Conservation (phyloP, 2,888 invertebrate species). For the Julus scanicus region DNA sequence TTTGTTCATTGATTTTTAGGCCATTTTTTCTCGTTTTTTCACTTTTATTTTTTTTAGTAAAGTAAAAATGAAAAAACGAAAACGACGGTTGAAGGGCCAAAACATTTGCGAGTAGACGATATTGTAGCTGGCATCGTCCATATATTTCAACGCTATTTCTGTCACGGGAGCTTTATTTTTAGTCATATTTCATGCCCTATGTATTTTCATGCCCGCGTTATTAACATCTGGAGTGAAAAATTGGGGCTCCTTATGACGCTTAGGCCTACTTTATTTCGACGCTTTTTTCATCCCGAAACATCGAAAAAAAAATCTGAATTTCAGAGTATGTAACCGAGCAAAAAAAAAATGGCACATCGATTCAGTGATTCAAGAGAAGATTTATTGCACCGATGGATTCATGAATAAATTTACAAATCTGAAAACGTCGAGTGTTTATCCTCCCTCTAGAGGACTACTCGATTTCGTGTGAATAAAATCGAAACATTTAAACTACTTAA, state of each 20-base stretch:
- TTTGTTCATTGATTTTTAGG: too few species aligned
- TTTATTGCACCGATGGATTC: neutral
- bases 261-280: neutral
- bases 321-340: constrained; percentile 3
- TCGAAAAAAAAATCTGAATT: neutral
- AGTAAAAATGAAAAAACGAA: neutral
- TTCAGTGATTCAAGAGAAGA: neutral
- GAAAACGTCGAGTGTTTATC: neutral
- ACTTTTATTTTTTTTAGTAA: neutral
- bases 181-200: constrained; percentile 6
- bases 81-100: neutral
- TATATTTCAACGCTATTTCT: neutral
- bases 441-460: too few species aligned
- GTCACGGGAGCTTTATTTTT: neutral
- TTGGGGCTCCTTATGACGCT: neutral
- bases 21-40: neutral
- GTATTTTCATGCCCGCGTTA: neutral
- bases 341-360: neutral
- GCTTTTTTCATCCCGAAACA: neutral
- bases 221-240: constrained; percentile 42
- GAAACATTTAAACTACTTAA: neutral
- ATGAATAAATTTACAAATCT: constrained; percentile 30
- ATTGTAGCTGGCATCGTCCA: too few species aligned
- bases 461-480: neutral
- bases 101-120: neutral